Base-by-base conservation (phyloP, 2,888 invertebrate genomes). In the Cheilosia vernalis region DNA sequence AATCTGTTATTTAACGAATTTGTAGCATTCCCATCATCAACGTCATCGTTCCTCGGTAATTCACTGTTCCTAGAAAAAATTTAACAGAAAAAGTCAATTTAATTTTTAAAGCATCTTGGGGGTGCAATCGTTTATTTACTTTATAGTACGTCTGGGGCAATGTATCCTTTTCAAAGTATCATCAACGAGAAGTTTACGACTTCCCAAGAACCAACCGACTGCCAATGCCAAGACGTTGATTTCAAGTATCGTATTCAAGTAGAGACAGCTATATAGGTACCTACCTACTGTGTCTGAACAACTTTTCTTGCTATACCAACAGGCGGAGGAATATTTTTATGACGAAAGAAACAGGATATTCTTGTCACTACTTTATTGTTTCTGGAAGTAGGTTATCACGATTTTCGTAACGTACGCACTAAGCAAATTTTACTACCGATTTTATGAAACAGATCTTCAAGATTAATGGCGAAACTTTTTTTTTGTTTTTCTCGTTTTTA, bases 101-200 rank as follows among this genome's bases (percentile, higher is more conserved):
- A n/a, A 30, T 47, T 55, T 37, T 60, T 67, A 49, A 60, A 51
- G 44, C 51, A 61, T 69, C 55, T 30, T 10, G 60, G 21, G 67
- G 60, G 15, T n/a, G 47, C 37, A 61, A 61, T 77, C 77, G 69
- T 33, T 69, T 61, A 77, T 30, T 55, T 53, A 53, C 27, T 69
- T 61, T 61, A 61, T 67, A 55, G 33, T 37, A 19, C 7, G 58
- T 30, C 56, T 7, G 51, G n/a, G 24, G 44, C 17, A 60, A 21
- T 53, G 53, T 66, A 49, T 70, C 58, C 60, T 40, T 47, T 17
- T 24, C 19, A 51, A 58, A 51, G 66, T 49, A 40, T 27, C 47
- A 40, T 15, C n/a, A 19, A 15, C n/a, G 21, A 30, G 40, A 67
- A 33, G 60, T 67, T 67, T 69, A 55, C 44, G 67, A 77, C 53